These are phyloP conservation scores for Hippocampus zosterae DNA, from an alignment of 2,113 vertebrate genomes.

Conservation along the genomic window DNA sequence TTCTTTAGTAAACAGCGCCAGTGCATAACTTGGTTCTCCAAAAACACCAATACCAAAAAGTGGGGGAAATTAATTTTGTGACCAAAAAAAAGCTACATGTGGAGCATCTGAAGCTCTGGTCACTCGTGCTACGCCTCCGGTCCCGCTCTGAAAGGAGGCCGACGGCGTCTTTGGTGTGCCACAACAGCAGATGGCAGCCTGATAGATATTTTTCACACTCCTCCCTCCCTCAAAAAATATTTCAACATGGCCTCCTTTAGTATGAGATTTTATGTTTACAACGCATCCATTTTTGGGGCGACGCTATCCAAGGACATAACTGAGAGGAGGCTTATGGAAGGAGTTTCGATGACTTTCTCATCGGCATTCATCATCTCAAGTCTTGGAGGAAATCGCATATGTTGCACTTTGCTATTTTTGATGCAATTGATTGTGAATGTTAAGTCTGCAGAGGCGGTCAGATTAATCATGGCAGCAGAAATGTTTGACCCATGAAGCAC, in stretches of 20 bases:
- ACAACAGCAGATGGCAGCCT: constrained; percentile 48
- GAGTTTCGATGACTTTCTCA: constrained; percentile 35
- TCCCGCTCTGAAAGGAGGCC: constrained; percentile 28
- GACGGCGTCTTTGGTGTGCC: constrained; percentile 35
- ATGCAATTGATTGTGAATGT: constrained; percentile 33
- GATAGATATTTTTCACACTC: constrained; percentile 44
- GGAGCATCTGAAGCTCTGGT: constrained; percentile 12
- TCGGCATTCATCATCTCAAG: constrained; percentile 40
- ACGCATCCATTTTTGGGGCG: not conserved
- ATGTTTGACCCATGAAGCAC: not conserved
- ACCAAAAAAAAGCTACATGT: not conserved
- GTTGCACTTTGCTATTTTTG: constrained; percentile 11
- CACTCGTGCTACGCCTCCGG: constrained; percentile 31
- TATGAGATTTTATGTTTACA: constrained; percentile 28
- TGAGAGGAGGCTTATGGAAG: constrained; percentile 20
- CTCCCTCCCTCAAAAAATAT: constrained; percentile 33
- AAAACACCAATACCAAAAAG: too few species aligned
- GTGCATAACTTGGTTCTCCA: too few species aligned
- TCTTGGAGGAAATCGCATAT: not conserved
- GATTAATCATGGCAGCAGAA: constrained; percentile 8
- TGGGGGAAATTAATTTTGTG: too few species aligned
- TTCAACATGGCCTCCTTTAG: constrained; percentile 23
- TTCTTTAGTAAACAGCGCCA: too few species aligned
- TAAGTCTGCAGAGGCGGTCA: constrained; percentile 6
- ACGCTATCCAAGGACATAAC: too few species aligned